phyloP scores from a whole-genome alignment of 2,113 vertebrate genomes.

The Dissostichus mawsoni region DNA sequence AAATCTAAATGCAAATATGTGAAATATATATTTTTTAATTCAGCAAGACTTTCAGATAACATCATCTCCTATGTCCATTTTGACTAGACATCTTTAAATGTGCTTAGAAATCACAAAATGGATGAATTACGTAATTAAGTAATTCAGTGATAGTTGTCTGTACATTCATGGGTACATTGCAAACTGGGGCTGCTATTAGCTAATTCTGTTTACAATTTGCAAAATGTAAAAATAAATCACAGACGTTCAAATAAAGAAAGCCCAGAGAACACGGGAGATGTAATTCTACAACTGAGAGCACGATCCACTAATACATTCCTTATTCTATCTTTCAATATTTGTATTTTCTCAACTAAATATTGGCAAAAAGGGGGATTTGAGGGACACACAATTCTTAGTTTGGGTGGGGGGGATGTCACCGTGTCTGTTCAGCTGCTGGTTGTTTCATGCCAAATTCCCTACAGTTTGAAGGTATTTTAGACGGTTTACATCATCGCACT shows the following conservation, averaged over 20 bases:
- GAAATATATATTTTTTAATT: not conserved
- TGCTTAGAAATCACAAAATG: not conserved
- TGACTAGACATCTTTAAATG: not conserved
- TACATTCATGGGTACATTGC: not conserved
- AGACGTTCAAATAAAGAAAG: too few relatives aligned
- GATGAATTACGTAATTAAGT: not conserved
- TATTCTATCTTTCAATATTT: too few relatives aligned
- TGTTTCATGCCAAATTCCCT: not conserved
- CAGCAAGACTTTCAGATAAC: too few relatives aligned
- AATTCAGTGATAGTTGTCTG: not conserved
- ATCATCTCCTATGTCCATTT: not conserved
- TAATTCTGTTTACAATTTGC: not conserved
- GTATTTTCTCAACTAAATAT: too few relatives aligned
- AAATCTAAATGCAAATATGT: not conserved
- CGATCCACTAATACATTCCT: too few relatives aligned
- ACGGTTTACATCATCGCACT: not conserved
- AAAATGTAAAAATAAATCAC: too few relatives aligned
- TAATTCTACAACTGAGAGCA: not conserved
- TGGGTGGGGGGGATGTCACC: not conserved
- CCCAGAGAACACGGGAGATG: not conserved
- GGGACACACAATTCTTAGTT: too few relatives aligned
- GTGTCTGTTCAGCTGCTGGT: not conserved
- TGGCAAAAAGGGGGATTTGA: too few relatives aligned
- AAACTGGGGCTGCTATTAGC: not conserved
- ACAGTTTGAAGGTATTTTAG: constrained; percentile 15